Base-by-base conservation (phyloP, 2,113 vertebrate species). In the Aspiorhynchus laticeps region DNA sequence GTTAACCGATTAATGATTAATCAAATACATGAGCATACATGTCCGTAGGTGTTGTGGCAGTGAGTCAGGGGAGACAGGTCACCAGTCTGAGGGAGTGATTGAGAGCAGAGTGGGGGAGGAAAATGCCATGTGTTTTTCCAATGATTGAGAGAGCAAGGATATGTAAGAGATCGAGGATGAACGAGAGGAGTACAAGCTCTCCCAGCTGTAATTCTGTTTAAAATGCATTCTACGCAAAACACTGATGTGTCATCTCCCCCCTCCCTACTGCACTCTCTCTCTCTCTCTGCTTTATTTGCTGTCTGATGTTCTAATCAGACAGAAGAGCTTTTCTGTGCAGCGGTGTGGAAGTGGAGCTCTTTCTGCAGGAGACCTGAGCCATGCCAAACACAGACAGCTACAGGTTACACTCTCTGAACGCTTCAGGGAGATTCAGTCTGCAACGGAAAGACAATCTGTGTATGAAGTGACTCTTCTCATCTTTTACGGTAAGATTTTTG, bases 141-240 rank as follows among this genome's bases (percentile, higher is more conserved):
- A 71, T 83, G 12, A 56, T 11, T 61, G 26, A 84, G 74, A 28
- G 61, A 84, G 26, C n/a, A 46, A 26, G 14, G 21, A 38, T 56
- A 1, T 10, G 4, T 38, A 61, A 75, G 63, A 33, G 74, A 73
- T 15, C 41, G 41, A 65, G 81, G 59, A 31, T 17, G n/a, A 82
- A 28, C 3, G 26, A 28, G 19, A 80, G 31, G 31, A 59, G 48
- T 46, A 12, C 56, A 61, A 53, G 43, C 59, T 48, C 75, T 76
- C 41, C 53, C 15, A 80, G 53, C 46, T 61, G 51, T 88, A 80
- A 81, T 85, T 63, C 48, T 61, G 67, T 56, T 85, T 80, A 80
- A 84, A 63, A 77, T 77, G 74, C 69, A 36, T 15, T 85, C 69
- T 77, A 69, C 12, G 28, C 31, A 85, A 41, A 74, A 33, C 14